Base-by-base conservation (phyloP, 2,888 invertebrate genomes). In the Perizoma flavofasciatum region DNA sequence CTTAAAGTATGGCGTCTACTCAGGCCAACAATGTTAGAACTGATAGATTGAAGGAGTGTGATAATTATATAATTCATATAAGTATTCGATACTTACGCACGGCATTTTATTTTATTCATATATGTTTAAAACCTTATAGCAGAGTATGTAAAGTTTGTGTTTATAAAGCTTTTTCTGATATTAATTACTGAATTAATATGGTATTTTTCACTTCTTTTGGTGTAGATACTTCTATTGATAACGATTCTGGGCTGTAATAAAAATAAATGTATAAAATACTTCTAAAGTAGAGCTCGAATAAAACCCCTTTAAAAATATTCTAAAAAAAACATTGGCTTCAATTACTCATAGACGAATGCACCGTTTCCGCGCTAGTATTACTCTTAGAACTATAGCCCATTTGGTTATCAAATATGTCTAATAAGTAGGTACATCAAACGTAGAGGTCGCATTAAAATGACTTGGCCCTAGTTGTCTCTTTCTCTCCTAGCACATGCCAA, bases 251-350 rank as follows among this genome's bases (percentile, higher is more conserved):
- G 22, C 22, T 22, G 3, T 22, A 22, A 22, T 22, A 1, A 22
- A 22, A 22, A 22, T 22, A 22, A 22, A 22, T 22, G 22, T 22
- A 22, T 22, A 22, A 22, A 22, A 22, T 1, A 3, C 22, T 22
- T 22, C 3, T 22, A 2, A 22, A 22, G n/a, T 32, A 57, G 11
- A 47, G 34, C 35, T 47, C 32, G 41, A 37, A 37, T 8, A 47
- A 49, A 54, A 37, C 51, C 37, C 45, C 40, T 33, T 32, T 6
- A 37, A 41, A 34, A 48, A 55, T 50, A 54, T 52, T 46, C 40
- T 49, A 46, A 50, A 55, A n/a, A 43, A 2, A 22, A 6, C 39
- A 49, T 34, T 49, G 41, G 49, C 57, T 57, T 61, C 46, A 37
- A 41, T 22, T 43, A 52, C 45, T 45, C 22, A 49, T 51, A 7